A percentile compares a stretch with the other conserved stretches of the same genome.
These are phyloP conservation scores for Drosophila merina DNA, from an alignment of 2,888 invertebrate genomes.

Conservation along the genomic window DNA sequence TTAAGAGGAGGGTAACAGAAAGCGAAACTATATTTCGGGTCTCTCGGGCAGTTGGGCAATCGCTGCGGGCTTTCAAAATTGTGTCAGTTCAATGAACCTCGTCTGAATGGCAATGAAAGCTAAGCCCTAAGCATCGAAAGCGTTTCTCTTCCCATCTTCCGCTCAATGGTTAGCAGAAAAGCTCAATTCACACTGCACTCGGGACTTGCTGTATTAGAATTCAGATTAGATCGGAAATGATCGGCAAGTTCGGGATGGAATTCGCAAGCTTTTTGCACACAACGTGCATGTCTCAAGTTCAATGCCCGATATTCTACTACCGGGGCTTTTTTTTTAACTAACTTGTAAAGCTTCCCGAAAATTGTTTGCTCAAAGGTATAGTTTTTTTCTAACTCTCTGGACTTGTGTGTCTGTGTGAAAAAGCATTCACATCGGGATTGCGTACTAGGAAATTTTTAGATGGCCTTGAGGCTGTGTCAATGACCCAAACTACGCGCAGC, in stretches of 20 bases:
- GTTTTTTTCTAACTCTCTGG: constrained; percentile 23
- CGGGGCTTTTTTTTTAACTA: neutral
- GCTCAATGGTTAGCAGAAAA: constrained; percentile 11
- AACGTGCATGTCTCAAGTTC: constrained; percentile 43
- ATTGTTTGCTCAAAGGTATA: constrained; percentile 9
- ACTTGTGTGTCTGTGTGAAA: neutral
- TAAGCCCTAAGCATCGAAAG: constrained; percentile 32
- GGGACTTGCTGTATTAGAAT: constrained; percentile 14
- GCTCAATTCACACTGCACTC: constrained; percentile 20
- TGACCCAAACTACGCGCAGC: constrained; percentile 20
- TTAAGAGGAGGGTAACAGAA: constrained; percentile 11
- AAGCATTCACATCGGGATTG: constrained; percentile 20
- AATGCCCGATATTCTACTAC: constrained; percentile 35
- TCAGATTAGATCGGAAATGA: constrained; percentile 20
- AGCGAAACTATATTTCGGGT: constrained; percentile 42
- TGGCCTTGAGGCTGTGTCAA: constrained; percentile 42
- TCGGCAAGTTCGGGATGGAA: neutral
- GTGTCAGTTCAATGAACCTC: constrained; percentile 12
- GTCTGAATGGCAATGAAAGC: constrained; percentile 43
- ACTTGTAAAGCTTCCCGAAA: constrained; percentile 21
- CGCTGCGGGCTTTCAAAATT: constrained; percentile 3
- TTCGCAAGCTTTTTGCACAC: constrained; percentile 23
- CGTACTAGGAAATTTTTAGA: constrained; percentile 8
- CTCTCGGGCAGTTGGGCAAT: constrained; percentile 41
- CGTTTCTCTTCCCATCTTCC: constrained; percentile 16